A percentile compares a stretch with the other conserved stretches of the same genome.
Conservation (phyloP, 2,797 vertebrate genomes). For the Eutrigla gurnardus region DNA sequence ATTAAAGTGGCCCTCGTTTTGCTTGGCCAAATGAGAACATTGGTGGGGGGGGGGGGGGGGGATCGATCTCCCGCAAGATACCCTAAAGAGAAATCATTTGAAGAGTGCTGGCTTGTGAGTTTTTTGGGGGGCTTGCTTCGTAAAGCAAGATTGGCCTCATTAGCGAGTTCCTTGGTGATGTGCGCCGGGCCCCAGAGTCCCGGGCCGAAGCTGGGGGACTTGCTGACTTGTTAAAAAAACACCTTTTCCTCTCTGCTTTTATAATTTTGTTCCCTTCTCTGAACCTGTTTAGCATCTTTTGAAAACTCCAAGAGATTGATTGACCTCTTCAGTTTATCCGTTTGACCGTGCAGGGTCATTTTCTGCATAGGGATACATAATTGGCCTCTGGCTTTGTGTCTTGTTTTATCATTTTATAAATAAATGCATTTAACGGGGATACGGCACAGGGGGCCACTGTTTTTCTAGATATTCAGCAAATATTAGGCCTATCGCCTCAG, state of each 20-base stretch:
- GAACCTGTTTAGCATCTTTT: slow-evolving; percentile 48
- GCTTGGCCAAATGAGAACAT: slow-evolving; percentile 40
- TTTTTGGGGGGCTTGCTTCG: slow-evolving; percentile 55
- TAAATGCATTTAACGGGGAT: slow-evolving; percentile 57
- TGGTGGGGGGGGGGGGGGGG: slow-evolving; percentile 36
- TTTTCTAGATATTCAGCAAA: slow-evolving; percentile 69
- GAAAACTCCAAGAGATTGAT: slow-evolving; percentile 58
- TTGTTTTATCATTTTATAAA: slow-evolving; percentile 63
- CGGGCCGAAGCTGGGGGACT: slow-evolving; percentile 67
- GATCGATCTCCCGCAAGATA: slow-evolving; percentile 38
- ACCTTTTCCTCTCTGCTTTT: slow-evolving; percentile 52
- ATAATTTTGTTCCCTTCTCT: slow-evolving; percentile 15
- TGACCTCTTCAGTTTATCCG: slow-evolving; percentile 67
- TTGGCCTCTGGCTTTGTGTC: slow-evolving; percentile 54
- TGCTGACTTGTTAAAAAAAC: slow-evolving; percentile 77
- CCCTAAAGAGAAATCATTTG: slow-evolving; percentile 43
- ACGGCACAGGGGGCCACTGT: slow-evolving; percentile 42
- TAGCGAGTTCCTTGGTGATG: slow-evolving; percentile 72
- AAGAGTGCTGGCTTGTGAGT: slow-evolving; percentile 58
- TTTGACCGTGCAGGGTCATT: slow-evolving; percentile 49
- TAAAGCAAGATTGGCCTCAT: slow-evolving; percentile 67
- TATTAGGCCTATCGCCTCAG: slow-evolving; percentile 46
- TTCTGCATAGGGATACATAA: slow-evolving; percentile 61
- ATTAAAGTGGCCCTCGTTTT: slow-evolving; percentile 49
- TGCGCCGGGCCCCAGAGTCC: slow-evolving; percentile 44